Conservation (phyloP, 2,797 vertebrate genomes). For the Hydrolagus colliei region DNA sequence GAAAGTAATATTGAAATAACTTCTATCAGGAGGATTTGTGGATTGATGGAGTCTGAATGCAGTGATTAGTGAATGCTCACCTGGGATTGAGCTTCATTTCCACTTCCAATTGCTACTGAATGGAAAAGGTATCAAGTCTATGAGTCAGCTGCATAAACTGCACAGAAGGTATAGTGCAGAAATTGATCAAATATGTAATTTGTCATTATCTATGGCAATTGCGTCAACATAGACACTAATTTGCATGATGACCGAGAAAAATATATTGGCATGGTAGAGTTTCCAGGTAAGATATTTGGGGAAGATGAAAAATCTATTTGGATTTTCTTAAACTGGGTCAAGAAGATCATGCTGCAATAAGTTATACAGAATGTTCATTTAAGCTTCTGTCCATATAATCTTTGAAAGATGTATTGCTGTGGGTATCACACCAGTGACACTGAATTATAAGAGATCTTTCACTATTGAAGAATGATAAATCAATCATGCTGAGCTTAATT, state of each 20-base stretch:
- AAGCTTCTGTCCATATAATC: background rate
- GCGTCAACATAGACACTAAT: constrained; percentile 38
- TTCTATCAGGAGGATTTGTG: constrained; percentile 41
- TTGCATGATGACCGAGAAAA: constrained; percentile 44
- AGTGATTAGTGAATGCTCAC: constrained; percentile 38
- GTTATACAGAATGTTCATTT: background rate
- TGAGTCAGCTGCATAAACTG: constrained; percentile 42
- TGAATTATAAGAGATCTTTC: no score
- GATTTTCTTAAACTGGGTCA: background rate
- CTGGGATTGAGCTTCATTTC: constrained; percentile 44
- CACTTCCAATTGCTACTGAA: constrained; percentile 37
- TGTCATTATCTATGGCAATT: constrained; percentile 43
- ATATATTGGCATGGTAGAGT: constrained; percentile 34
- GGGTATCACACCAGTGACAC: background rate
- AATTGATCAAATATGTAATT: constrained; percentile 46
- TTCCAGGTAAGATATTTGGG: background rate
- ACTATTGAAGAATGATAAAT: no score
- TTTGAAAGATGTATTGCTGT: background rate
- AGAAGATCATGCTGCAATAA: background rate
- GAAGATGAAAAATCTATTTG: background rate
- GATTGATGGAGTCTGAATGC: constrained; percentile 43
- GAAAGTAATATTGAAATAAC: constrained; percentile 40
- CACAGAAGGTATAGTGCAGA: constrained; percentile 39
- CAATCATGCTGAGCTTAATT: no score
- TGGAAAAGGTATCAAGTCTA: constrained; percentile 40